Conservation (phyloP, 2,888 invertebrate species). For the Dynastes grantii region DNA sequence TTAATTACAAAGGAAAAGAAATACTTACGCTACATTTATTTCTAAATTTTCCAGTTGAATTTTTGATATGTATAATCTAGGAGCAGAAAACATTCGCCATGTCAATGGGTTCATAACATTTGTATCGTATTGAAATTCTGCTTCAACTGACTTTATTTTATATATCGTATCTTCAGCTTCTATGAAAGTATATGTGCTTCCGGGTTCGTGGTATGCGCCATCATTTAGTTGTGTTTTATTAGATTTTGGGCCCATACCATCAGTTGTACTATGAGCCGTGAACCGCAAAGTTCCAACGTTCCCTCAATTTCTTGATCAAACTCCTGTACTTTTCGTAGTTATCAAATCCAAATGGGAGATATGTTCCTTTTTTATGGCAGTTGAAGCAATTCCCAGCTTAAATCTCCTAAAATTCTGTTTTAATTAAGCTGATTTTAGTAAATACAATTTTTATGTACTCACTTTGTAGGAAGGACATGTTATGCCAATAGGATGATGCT, state of each 20-base stretch:
- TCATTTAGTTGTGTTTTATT: slow-evolving; percentile 63
- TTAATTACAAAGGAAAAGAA: too few relatives aligned
- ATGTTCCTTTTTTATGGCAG: slow-evolving; percentile 78
- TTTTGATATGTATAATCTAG: slow-evolving; percentile 82
- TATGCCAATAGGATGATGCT: slow-evolving; percentile 69
- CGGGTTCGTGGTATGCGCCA: slow-evolving; percentile 79
- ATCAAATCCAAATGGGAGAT: slow-evolving; percentile 80
- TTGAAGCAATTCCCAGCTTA: slow-evolving; percentile 80
- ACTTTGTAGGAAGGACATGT: slow-evolving; percentile 87
- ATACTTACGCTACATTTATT: slow-evolving; percentile 74
- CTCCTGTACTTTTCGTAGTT: slow-evolving; percentile 74
- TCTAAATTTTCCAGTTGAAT: slow-evolving; percentile 83
- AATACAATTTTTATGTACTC: slow-evolving; percentile 58
- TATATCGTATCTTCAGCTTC: slow-evolving; percentile 79
- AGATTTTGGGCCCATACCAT: slow-evolving; percentile 65
- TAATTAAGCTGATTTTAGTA: slow-evolving; percentile 41
- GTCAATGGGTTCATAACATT: slow-evolving; percentile 87
- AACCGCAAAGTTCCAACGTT: slow-evolving; percentile 84
- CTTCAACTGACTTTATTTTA: slow-evolving; percentile 78
- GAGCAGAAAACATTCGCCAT: slow-evolving; percentile 84
- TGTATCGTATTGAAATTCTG: slow-evolving; percentile 86
- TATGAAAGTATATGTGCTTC: slow-evolving; percentile 78
- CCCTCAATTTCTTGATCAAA: slow-evolving; percentile 77
- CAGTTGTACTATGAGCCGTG: slow-evolving; percentile 77
- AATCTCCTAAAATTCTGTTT: slow-evolving; percentile 74